Evolutionary conservation across 2,113 vertebrate species (phyloP), one percentile per base, ranked within the genome.

Genomic region (Dipodomys spectabilis): DNA sequence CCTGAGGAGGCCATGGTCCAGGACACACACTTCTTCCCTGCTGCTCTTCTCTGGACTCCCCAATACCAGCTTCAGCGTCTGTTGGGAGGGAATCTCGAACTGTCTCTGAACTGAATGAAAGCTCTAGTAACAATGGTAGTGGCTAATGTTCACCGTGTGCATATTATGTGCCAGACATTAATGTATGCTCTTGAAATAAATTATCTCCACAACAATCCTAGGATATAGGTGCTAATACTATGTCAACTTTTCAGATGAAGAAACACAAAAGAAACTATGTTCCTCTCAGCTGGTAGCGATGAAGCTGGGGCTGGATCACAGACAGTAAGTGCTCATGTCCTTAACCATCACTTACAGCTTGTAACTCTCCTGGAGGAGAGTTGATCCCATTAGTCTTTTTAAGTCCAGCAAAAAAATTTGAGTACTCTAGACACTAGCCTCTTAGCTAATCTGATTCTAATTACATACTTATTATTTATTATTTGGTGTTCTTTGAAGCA

Each of bases 71-170:
- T 94, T 92, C 32, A 20, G 82, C 39, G 87, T 93, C 93, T 94
- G 78, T 60, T 95, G 82, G 71, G 85, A 86, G 82, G 85, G 78
- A 57, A 57, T 77, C 93, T 96, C 57, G 57, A 94, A 91, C 69
- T 86, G 89, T 78, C 73, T 81, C 57, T 82, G 89, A 95, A 82
- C 78, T 92, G 95, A 95, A 87, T 64, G 67, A 85, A 83, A 83
- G 86, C 74, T 82, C 82, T 28, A 77, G 45, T 85, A 92, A 88
- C 74, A 77, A 82, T 2, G 53, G 67, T 3, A 82, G 84, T 28
- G 69, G 69, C 84, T 92, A 78, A 69, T 78, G 68, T 84, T 27
- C 73, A 83, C 2, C 62, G 93, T 82, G 23, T 78, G 22, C n/a
- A 65, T 53, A 60, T 35, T 86, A 32, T 27, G 69, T 94, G 57